Evolutionary conservation across 2,888 invertebrate species (phyloP).

Genomic region (Scaptomyza polygonia): DNA sequence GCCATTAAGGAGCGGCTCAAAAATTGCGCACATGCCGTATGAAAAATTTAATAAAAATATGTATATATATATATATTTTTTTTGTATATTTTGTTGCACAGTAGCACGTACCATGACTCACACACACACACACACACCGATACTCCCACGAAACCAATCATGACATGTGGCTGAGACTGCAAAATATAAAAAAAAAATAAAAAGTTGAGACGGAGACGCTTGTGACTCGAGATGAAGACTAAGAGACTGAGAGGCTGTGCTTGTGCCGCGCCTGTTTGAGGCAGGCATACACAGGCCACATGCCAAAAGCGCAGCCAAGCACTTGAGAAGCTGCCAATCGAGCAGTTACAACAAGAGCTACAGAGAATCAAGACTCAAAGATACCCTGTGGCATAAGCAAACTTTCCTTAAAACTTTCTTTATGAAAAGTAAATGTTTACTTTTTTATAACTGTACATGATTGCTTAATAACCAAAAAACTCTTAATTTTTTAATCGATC

Average conservation of each 20-base stretch:
- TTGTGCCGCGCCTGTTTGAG: constrained; percentile 48
- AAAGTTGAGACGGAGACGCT: constrained; percentile 37
- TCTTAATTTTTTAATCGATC: too few relatives aligned
- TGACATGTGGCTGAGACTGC: constrained; percentile 77
- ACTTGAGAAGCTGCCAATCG: constrained; percentile 66
- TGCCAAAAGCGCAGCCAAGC: constrained; percentile 71
- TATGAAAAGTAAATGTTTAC: too few relatives aligned
- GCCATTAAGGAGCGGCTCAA: constrained; percentile 51
- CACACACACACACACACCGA: constrained; percentile 24
- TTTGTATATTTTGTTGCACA: constrained; percentile 35
- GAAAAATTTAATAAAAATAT: constrained; percentile 73
- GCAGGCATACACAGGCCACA: constrained; percentile 44
- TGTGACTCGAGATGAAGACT: constrained; percentile 1
- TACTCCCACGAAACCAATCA: constrained; percentile 64
- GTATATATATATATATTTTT: too few relatives aligned
- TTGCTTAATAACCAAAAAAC: too few relatives aligned
- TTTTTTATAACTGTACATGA: too few relatives aligned
- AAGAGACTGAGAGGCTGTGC: background rate
- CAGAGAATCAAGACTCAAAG: accelerated
- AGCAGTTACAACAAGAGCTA: constrained; percentile 14
- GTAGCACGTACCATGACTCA: constrained; percentile 76
- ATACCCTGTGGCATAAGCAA: background rate
- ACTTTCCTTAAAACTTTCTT: too few relatives aligned
- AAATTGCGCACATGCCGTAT: constrained; percentile 55
- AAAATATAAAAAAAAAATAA: background rate